A percentile compares a stretch with the other conserved stretches of the same genome.
phyloP scores from a whole-genome alignment of 2,113 vertebrate genomes.

The Trematocara macrostoma region DNA sequence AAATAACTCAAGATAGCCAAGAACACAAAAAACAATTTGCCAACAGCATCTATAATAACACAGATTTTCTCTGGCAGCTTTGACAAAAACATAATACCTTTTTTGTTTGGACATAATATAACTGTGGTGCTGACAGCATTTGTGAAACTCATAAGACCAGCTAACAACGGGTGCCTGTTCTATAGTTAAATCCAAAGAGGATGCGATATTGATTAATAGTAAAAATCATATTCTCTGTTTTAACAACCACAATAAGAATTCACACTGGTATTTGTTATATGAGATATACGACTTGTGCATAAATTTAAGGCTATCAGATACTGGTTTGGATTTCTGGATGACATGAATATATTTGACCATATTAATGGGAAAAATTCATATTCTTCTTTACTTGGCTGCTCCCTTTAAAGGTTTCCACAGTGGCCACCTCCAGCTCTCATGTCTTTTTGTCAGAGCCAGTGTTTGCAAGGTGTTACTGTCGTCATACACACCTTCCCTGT shows the following conservation, averaged over 20 bases:
- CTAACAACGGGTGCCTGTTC: not conserved
- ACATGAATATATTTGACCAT: not conserved
- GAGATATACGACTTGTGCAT: not conserved
- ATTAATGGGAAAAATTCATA: not conserved
- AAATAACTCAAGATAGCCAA: not conserved
- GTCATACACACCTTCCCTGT: not conserved
- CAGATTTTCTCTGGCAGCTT: not conserved
- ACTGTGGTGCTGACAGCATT: not conserved
- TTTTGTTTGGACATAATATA: not conserved
- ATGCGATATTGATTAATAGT: not conserved
- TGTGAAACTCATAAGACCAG: not conserved
- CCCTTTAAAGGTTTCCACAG: not conserved
- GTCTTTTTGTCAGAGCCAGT: not conserved
- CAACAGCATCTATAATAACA: not conserved
- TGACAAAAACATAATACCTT: not conserved
- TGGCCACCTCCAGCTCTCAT: not conserved
- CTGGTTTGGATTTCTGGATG: not conserved
- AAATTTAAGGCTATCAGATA: not conserved
- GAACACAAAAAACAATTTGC: not conserved
- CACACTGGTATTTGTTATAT: not conserved
- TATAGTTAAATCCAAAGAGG: not conserved
- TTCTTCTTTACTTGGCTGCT: not conserved
- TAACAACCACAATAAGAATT: not conserved
- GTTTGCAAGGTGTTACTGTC: not conserved
- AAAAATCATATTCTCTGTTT: not conserved